phyloP scores from a whole-genome alignment of 1,140 invertebrate genomes.

The Dysdera silvatica region DNA sequence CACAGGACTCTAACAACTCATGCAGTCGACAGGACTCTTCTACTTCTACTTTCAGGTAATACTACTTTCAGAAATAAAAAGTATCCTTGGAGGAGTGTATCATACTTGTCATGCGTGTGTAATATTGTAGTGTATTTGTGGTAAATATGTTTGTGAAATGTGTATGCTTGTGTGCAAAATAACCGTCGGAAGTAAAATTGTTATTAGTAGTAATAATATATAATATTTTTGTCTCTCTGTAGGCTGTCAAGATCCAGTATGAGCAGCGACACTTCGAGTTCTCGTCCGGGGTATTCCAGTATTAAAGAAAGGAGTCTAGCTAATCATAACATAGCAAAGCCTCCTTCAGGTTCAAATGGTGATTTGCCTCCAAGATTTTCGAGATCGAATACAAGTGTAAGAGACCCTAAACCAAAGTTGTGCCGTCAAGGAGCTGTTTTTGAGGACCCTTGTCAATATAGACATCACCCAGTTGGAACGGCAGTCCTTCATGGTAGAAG shows the following conservation, averaged over 20 bases:
- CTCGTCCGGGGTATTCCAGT: slow-evolving; percentile 14
- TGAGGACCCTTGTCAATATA: too few species aligned
- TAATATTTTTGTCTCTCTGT: not conserved
- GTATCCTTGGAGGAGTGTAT: too few species aligned
- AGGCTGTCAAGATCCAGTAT: slow-evolving; percentile 33
- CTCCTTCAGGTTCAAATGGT: not conserved
- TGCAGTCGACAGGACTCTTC: slow-evolving; percentile 34
- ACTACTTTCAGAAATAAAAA: too few species aligned
- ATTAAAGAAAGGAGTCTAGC: slow-evolving; percentile 6
- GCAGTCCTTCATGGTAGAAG: too few species aligned
- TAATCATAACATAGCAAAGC: not conserved
- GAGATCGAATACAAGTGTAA: slow-evolving; percentile 15
- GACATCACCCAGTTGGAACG: not conserved
- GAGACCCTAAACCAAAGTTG: slow-evolving; percentile 31
- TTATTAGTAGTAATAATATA: too few species aligned
- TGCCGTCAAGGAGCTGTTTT: slow-evolving; percentile 31
- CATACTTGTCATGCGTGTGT: too few species aligned
- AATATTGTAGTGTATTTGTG: too few species aligned
- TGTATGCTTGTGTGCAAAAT: too few species aligned
- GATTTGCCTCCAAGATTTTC: slow-evolving; percentile 1
- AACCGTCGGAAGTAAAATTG: too few species aligned
- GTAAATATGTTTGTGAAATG: too few species aligned
- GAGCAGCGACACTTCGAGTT: slow-evolving; percentile 30
- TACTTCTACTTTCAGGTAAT: slow-evolving; percentile 30
- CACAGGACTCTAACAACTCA: slow-evolving; percentile 30